These are phyloP conservation scores for Lepus europaeus DNA, from an alignment of 2,113 vertebrate genomes.

Conservation along the genomic window DNA sequence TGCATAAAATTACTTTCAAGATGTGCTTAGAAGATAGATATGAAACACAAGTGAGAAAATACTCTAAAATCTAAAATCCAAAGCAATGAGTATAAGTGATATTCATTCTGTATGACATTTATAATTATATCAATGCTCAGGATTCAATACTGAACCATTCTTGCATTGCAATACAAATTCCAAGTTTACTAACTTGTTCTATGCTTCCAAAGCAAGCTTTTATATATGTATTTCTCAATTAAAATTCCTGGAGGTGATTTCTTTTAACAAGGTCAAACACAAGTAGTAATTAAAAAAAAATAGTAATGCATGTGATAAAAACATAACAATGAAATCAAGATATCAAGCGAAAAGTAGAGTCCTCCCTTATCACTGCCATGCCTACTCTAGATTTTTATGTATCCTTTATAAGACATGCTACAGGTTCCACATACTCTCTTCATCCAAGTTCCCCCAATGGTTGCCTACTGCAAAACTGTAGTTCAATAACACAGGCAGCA, in stretches of 20 bases:
- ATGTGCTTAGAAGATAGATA: too few species aligned
- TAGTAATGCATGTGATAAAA: background rate
- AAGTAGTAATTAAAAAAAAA: background rate
- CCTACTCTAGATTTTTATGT: background rate
- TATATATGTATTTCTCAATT: background rate
- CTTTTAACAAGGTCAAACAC: background rate
- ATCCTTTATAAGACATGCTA: background rate
- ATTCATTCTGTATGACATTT: background rate
- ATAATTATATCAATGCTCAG: background rate
- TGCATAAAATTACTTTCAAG: too few species aligned
- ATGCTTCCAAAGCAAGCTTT: background rate
- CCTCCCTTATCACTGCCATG: background rate
- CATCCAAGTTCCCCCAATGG: background rate
- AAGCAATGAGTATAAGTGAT: too few species aligned
- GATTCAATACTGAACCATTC: background rate
- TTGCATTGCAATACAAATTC: conserved; percentile 7
- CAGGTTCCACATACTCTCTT: background rate
- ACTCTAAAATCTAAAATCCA: too few species aligned
- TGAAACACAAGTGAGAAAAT: too few species aligned
- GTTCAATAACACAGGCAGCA: background rate
- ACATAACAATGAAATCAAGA: background rate
- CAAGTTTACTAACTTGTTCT: background rate
- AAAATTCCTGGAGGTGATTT: background rate
- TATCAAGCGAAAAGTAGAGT: background rate
- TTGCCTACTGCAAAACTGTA: background rate